Conservation (phyloP, 2,888 invertebrate species). For the Dione vanillae region DNA sequence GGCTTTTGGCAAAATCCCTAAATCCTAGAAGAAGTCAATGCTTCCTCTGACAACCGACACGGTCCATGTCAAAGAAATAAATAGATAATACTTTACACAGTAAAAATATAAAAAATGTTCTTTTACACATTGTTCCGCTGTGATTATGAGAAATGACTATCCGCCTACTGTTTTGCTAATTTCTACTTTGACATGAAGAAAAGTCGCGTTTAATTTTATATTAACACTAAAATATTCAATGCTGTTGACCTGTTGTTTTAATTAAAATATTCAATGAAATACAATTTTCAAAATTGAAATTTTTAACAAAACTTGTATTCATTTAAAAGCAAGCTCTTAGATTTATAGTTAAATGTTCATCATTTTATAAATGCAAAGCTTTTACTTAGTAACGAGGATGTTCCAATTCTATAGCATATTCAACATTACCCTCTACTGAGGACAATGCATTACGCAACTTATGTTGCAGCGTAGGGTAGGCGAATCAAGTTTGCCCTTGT, state of each 20-base stretch:
- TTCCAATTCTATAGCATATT: slow-evolving; percentile 55
- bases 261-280: not conserved
- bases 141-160: slow-evolving; percentile 65
- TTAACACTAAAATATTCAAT: slow-evolving; percentile 17
- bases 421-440: slow-evolving; percentile 58
- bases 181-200: slow-evolving; percentile 37
- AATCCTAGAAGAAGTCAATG: slow-evolving; percentile 75
- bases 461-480: slow-evolving; percentile 41
- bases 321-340: too few relatives aligned
- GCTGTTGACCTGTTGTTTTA: slow-evolving; percentile 31
- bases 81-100: slow-evolving; percentile 56
- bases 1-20: slow-evolving; percentile 74
- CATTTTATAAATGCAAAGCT: not conserved
- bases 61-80: slow-evolving; percentile 61
- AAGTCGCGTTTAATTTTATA: slow-evolving; percentile 32
- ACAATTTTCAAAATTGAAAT: not conserved
- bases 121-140: slow-evolving; percentile 66
- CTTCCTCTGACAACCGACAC: slow-evolving; percentile 75
- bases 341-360: too few relatives aligned
- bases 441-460: slow-evolving; percentile 73
- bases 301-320: not conserved
- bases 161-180: slow-evolving; percentile 49
- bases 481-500: slow-evolving; percentile 26
- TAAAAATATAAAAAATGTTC: slow-evolving; percentile 62
- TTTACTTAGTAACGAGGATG: slow-evolving; percentile 38